Evolutionary conservation across 1,140 invertebrate genomes (phyloP).

Genomic region (Drosophila tani): DNA sequence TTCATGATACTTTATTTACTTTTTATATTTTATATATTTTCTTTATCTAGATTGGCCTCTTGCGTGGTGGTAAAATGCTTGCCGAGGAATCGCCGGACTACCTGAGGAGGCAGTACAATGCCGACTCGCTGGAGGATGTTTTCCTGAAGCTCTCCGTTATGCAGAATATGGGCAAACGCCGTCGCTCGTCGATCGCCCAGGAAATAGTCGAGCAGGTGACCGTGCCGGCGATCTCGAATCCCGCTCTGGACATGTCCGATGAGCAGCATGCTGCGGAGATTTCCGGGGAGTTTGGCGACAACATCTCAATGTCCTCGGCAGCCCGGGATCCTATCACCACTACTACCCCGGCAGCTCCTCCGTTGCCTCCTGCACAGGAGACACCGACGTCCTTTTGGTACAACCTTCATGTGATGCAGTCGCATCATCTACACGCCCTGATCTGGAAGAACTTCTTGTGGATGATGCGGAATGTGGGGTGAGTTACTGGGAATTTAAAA

Average conservation of each 20-base stretch:
- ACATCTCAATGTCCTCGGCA: constrained; percentile 90
- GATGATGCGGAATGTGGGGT: constrained; percentile 96
- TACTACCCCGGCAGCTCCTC: constrained; percentile 86
- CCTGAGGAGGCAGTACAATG: constrained; percentile 91
- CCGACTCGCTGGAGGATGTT: constrained; percentile 94
- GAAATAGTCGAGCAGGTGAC: constrained; percentile 89
- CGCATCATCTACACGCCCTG: constrained; percentile 92
- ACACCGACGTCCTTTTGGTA: constrained; percentile 86
- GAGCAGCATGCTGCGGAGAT: constrained; percentile 90
- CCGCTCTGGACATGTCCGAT: constrained; percentile 87
- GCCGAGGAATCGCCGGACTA: constrained; percentile 95
- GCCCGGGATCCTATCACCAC: constrained; percentile 87
- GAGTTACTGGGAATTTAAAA: constrained; percentile 63
- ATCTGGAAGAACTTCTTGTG: constrained; percentile 96
- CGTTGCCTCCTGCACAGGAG: constrained; percentile 88
- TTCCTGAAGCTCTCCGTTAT: constrained; percentile 95
- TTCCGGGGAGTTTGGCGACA: constrained; percentile 94
- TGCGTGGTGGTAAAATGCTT: constrained; percentile 95
- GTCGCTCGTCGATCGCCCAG: constrained; percentile 91
- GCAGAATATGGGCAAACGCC: constrained; percentile 91
- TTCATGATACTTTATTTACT: not conserved
- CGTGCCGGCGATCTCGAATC: constrained; percentile 87
- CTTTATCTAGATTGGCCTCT: constrained; percentile 92
- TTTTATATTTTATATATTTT: not conserved
- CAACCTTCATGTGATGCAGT: constrained; percentile 88